phyloP scores from a whole-genome alignment of 2,888 invertebrate genomes.

The Drosophila mimica region DNA sequence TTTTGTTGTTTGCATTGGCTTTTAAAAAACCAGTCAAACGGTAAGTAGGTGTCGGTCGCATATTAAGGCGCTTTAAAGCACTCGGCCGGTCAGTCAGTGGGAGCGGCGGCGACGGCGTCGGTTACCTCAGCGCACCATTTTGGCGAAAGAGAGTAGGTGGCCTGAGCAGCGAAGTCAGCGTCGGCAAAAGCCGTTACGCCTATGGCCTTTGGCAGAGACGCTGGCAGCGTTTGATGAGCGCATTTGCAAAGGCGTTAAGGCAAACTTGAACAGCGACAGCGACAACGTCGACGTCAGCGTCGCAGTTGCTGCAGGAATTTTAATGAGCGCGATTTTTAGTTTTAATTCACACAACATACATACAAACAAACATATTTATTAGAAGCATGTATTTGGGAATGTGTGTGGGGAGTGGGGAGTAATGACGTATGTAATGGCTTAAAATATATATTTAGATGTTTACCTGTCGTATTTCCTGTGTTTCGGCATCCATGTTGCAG shows the following conservation, averaged over 20 bases:
- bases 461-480: conserved; percentile 85
- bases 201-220: conserved; percentile 49
- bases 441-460: conserved; percentile 49
- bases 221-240: conserved; percentile 64
- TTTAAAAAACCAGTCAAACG: conserved; percentile 72
- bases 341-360: conserved; percentile 24
- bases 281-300: conserved; percentile 19
- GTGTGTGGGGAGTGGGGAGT: conserved; percentile 16
- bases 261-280: conserved; percentile 24
- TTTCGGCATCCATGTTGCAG: conserved; percentile 83
- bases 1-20: conserved; percentile 66
- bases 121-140: conserved; percentile 80
- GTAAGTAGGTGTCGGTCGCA: conserved; percentile 80
- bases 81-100: conserved; percentile 42
- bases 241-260: conserved; percentile 62
- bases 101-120: conserved; percentile 45
- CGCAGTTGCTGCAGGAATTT: conserved; percentile 65
- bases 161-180: conserved; percentile 22
- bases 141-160: conserved; percentile 80
- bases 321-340: conserved; percentile 71
- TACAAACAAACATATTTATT: neutral
- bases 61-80: conserved; percentile 58
- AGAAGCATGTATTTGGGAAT: conserved; percentile 2
- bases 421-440: conserved; percentile 39
- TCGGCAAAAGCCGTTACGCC: conserved; percentile 45